Evolutionary conservation across 2,888 invertebrate species (phyloP).

Genomic region (Morinoia aosen): DNA sequence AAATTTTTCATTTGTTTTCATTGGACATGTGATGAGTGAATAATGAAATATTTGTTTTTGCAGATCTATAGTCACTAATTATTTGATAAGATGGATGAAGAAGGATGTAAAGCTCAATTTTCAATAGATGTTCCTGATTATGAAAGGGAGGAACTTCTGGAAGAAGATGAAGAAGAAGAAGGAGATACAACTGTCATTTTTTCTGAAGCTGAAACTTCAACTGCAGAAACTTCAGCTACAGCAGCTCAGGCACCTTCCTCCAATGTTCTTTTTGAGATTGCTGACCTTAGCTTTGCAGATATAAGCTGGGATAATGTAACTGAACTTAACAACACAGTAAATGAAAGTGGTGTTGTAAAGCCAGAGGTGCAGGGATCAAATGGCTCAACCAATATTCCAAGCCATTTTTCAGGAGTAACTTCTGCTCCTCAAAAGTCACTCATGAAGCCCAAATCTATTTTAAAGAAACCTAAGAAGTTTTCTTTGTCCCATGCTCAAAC

Average conservation of each 20-base stretch:
- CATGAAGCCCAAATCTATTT: slow-evolving; percentile 31
- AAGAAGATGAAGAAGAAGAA: slow-evolving; percentile 42
- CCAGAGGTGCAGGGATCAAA: not conserved
- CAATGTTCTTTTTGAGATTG: slow-evolving; percentile 12
- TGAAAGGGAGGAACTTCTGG: slow-evolving; percentile 10
- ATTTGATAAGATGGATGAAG: slow-evolving; percentile 20
- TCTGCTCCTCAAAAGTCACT: not conserved
- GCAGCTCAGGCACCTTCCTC: not conserved
- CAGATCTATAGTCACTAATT: not conserved
- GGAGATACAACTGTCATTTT: not conserved
- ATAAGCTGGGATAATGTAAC: slow-evolving; percentile 5
- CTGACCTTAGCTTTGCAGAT: slow-evolving; percentile 16
- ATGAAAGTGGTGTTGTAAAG: not conserved
- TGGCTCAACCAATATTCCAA: not conserved
- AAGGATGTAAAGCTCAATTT: not conserved
- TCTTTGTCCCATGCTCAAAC: not conserved
- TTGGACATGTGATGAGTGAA: not conserved
- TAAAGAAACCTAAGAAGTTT: not conserved
- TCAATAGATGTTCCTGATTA: slow-evolving; percentile 26
- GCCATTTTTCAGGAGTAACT: not conserved
- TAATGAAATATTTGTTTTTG: not conserved
- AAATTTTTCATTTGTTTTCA: too few species aligned
- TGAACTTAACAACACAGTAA: not conserved
- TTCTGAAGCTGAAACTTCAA: not conserved
- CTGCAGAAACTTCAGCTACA: not conserved